These are phyloP conservation scores for Tinea pellionella DNA, from an alignment of 2,888 invertebrate species.

Conservation along the genomic window DNA sequence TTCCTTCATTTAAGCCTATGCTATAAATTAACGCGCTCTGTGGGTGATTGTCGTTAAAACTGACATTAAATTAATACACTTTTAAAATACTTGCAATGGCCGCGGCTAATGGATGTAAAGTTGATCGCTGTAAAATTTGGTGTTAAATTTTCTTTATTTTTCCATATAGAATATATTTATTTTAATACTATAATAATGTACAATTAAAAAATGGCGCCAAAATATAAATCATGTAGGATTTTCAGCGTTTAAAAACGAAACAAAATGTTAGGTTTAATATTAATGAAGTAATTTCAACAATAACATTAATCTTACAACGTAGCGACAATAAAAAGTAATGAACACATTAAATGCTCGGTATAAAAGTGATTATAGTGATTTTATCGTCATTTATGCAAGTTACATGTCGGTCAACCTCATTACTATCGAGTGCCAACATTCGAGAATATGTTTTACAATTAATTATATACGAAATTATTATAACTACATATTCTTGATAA, in stretches of 20 bases:
- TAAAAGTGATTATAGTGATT: background rate
- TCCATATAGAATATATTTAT: too few species aligned
- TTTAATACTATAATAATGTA: too few species aligned
- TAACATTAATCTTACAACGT: background rate
- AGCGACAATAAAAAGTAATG: background rate
- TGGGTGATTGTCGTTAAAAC: slow-evolving; percentile 40
- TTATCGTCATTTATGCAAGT: background rate
- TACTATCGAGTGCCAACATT: background rate
- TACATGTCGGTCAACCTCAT: background rate
- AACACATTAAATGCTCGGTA: background rate
- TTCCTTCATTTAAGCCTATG: slow-evolving; percentile 25
- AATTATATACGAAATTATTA: background rate
- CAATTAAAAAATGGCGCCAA: too few species aligned
- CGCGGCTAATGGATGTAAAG: too few species aligned
- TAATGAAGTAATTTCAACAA: background rate
- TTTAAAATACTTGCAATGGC: background rate
- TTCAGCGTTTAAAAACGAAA: too few species aligned
- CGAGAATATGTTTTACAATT: background rate
- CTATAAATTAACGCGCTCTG: slow-evolving; percentile 45
- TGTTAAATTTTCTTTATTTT: too few species aligned
- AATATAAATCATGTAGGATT: too few species aligned
- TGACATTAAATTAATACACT: background rate
- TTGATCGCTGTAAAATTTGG: too few species aligned
- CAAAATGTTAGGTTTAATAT: background rate
- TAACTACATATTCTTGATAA: background rate